Percentiles rank a stretch among this genome's conserved stretches.
These are phyloP conservation scores for Acleris holmiana DNA, from an alignment of 2,888 invertebrate genomes.

Conservation along the genomic window DNA sequence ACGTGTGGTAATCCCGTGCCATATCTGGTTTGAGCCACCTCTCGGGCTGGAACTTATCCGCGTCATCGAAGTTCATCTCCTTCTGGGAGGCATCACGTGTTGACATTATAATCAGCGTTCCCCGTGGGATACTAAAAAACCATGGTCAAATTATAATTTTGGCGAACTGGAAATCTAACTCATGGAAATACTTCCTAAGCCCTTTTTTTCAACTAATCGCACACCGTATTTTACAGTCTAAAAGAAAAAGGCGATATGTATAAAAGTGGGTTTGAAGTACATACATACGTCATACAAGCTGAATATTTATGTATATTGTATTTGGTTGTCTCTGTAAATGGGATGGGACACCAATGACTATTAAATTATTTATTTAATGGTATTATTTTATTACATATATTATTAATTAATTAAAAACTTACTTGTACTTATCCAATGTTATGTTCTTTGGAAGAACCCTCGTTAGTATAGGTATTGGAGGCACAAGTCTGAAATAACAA, in stretches of 20 bases:
- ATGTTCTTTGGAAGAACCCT: slow-evolving; percentile 85
- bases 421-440: slow-evolving; percentile 85
- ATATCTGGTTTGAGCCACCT: slow-evolving; percentile 81
- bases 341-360: too few relatives aligned
- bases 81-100: slow-evolving; percentile 85
- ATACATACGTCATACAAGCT: too few relatives aligned
- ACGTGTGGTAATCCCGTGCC: slow-evolving; percentile 72
- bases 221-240: too few relatives aligned
- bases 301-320: too few relatives aligned
- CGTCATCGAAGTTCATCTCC: slow-evolving; percentile 87
- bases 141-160: neutral
- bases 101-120: slow-evolving; percentile 87
- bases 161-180: too few relatives aligned
- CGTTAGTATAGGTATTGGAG: slow-evolving; percentile 86
- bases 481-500: slow-evolving; percentile 71
- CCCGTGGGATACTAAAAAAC: slow-evolving; percentile 73
- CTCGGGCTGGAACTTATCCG: slow-evolving; percentile 85
- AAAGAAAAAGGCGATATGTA: too few relatives aligned
- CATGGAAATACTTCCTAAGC: too few relatives aligned
- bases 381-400: too few relatives aligned
- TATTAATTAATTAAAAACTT: slow-evolving; percentile 44
- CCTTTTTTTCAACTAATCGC: too few relatives aligned
- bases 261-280: too few relatives aligned
- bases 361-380: too few relatives aligned
- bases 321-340: too few relatives aligned